Conservation (phyloP, 2,888 invertebrate genomes). For the Slavum lentiscoides region DNA sequence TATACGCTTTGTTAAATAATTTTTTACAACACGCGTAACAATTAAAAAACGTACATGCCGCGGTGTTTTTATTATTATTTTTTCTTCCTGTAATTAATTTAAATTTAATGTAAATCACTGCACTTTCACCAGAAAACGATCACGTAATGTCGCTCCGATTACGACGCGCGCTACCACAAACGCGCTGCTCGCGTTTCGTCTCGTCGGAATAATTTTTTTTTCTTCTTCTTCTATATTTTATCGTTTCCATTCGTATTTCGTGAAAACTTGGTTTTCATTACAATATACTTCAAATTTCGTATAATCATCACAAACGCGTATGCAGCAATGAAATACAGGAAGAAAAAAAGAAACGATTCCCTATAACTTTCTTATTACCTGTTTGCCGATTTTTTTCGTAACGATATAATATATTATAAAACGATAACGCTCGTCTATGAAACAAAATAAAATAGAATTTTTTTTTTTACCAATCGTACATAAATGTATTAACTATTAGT, state of each 20-base stretch:
- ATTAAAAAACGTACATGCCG: slow-evolving; percentile 1
- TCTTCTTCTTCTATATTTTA: background rate
- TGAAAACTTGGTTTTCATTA: no score
- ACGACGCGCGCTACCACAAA: background rate
- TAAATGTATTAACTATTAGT: no score
- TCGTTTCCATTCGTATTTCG: background rate
- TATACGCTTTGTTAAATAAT: slow-evolving; percentile 18
- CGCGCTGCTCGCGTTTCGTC: background rate
- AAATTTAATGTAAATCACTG: slow-evolving; percentile 36
- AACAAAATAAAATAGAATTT: no score
- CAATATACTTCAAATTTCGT: no score
- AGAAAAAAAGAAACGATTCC: no score
- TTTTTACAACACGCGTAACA: background rate
- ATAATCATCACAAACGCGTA: no score
- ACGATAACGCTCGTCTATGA: no score
- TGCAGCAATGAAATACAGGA: no score
- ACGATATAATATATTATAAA: no score
- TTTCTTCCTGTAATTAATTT: slow-evolving; percentile 26
- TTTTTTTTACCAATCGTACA: no score
- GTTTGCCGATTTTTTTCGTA: no score
- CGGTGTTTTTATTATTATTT: background rate
- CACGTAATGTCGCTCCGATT: slow-evolving; percentile 45
- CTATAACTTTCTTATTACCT: no score
- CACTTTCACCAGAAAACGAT: slow-evolving; percentile 34
- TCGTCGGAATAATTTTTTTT: slow-evolving; percentile 13